phyloP scores from a whole-genome alignment of 2,888 invertebrate species.

The Calliopum simillimum region DNA sequence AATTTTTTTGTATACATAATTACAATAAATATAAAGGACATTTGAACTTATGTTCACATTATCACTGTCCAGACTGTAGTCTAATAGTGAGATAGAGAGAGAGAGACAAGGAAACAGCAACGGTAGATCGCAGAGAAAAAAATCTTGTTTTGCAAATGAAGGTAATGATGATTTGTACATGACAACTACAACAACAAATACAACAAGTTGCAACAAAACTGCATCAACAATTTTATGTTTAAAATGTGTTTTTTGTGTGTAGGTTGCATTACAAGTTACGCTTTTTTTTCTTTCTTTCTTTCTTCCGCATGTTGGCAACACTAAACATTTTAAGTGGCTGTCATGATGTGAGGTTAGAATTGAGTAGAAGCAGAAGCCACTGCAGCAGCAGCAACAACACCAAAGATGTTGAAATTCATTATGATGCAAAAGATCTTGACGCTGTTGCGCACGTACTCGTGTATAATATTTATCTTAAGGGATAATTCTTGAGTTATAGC shows the following conservation, averaged over 20 bases:
- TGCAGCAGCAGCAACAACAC: no score
- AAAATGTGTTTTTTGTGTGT: slow-evolving; percentile 9
- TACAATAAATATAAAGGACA: not conserved
- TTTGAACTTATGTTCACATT: no score
- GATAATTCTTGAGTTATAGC: not conserved
- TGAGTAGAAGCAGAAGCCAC: not conserved
- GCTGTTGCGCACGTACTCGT: not conserved
- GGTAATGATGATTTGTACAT: slow-evolving; percentile 44
- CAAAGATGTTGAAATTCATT: slow-evolving; percentile 8
- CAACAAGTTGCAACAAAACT: slow-evolving; percentile 12
- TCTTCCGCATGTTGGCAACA: not conserved
- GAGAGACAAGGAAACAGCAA: slow-evolving; percentile 17
- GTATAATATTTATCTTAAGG: not conserved
- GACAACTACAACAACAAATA: slow-evolving; percentile 30
- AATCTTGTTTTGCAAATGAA: slow-evolving; percentile 39
- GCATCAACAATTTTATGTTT: slow-evolving; percentile 4
- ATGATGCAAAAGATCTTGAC: not conserved
- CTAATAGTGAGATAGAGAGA: slow-evolving; percentile 13
- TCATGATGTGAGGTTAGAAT: slow-evolving; percentile 1
- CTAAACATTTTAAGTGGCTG: slow-evolving; percentile 20
- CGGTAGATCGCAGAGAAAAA: slow-evolving; percentile 21
- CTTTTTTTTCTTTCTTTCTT: not conserved
- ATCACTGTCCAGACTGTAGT: not conserved
- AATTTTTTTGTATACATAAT: not conserved
- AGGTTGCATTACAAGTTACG: not conserved